phyloP scores from a whole-genome alignment of 2,113 vertebrate species.

The Ceyx melanurus region DNA sequence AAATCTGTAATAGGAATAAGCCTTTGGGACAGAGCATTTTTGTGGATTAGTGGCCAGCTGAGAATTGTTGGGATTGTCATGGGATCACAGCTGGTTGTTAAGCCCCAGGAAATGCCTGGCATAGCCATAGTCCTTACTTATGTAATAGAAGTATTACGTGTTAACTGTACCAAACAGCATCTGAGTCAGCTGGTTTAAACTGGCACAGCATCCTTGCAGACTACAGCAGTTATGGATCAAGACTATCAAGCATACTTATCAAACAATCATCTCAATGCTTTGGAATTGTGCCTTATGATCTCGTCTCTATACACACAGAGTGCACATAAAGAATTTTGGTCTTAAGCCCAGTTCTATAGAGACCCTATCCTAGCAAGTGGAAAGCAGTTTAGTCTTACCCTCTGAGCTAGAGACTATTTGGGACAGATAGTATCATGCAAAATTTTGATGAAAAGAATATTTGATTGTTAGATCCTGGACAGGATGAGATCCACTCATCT shows the following conservation, averaged over 20 bases:
- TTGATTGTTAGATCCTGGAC: not conserved
- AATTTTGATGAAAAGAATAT: not conserved
- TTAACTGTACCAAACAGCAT: not conserved
- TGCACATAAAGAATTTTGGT: not conserved
- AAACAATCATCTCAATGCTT: not conserved
- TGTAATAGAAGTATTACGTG: conserved; percentile 3
- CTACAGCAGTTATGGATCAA: not conserved
- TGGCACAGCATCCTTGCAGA: not conserved
- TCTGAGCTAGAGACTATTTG: not conserved
- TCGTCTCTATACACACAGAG: not conserved
- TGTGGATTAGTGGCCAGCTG: conserved; percentile 33
- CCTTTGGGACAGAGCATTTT: conserved; percentile 18
- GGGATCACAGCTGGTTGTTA: conserved; percentile 50
- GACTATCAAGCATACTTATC: not conserved
- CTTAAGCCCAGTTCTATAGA: not conserved
- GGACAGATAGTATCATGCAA: not conserved
- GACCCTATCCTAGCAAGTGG: not conserved
- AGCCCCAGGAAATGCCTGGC: conserved; percentile 54
- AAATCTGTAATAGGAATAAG: not conserved
- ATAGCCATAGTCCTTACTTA: conserved; percentile 18
- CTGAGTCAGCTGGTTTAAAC: conserved; percentile 17
- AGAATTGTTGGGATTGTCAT: conserved; percentile 31
- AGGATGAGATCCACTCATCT: not conserved
- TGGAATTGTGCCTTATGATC: not conserved
- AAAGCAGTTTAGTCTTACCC: not conserved